Conservation (phyloP, 2,888 invertebrate genomes). For the Xylophagus ater region DNA sequence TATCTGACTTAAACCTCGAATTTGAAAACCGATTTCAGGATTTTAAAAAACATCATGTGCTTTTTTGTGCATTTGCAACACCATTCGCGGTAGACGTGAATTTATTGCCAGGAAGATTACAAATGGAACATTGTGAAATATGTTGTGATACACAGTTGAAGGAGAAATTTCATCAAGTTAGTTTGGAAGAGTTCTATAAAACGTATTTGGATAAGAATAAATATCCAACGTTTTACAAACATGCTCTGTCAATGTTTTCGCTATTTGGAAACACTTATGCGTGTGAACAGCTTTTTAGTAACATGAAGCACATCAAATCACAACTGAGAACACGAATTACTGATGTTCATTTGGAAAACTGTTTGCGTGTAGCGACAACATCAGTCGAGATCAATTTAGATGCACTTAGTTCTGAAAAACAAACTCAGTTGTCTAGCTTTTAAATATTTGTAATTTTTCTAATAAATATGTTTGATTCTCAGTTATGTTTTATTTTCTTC, state of each 20-base stretch:
- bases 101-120: conserved; percentile 15
- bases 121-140: conserved; percentile 17
- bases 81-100: conserved; percentile 16
- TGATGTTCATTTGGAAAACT: too few relatives aligned
- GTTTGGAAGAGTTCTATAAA: conserved; percentile 16
- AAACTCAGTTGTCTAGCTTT: too few relatives aligned
- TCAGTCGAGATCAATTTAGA: too few relatives aligned
- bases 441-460: too few relatives aligned
- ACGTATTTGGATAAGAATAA: conserved; percentile 16
- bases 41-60: conserved; percentile 15
- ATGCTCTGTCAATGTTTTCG: conserved; percentile 15
- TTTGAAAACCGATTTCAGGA: conserved; percentile 15
- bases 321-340: too few relatives aligned
- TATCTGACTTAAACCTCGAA: conserved; percentile 15
- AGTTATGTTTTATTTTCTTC: too few relatives aligned
- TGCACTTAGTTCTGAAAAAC: too few relatives aligned
- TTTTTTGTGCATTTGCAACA: conserved; percentile 16
- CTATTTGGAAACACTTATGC: conserved; percentile 16
- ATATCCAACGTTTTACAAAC: conserved; percentile 17
- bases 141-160: conserved; percentile 14
- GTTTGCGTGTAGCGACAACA: too few relatives aligned
- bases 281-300: conserved; percentile 13
- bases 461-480: too few relatives aligned
- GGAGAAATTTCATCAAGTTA: conserved; percentile 15
- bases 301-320: too few relatives aligned